These are phyloP conservation scores for Pyrocoelia pectoralis DNA, from an alignment of 2,888 invertebrate species.

Conservation along the genomic window DNA sequence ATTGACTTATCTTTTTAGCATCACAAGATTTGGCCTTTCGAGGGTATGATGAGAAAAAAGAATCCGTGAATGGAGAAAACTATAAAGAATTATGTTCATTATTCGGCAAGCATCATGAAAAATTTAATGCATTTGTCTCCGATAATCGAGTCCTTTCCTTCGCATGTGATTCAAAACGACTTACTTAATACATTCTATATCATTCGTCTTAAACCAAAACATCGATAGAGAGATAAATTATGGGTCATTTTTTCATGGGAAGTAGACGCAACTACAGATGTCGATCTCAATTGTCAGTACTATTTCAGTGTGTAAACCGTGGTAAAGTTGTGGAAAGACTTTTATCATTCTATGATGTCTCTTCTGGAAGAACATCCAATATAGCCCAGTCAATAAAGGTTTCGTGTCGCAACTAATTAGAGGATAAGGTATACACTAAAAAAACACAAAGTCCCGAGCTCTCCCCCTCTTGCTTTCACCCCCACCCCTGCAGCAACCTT, in stretches of 20 bases:
- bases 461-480: no score
- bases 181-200: conserved; percentile 15
- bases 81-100: conserved; percentile 25
- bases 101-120: conserved; percentile 4
- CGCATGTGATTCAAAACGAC: conserved; percentile 32
- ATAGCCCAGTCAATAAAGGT: background rate
- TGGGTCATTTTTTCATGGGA: conserved; percentile 35
- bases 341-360: conserved; percentile 8
- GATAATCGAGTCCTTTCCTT: background rate
- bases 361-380: background rate
- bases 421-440: conserved; percentile 9
- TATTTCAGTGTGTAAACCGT: conserved; percentile 32
- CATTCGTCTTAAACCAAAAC: conserved; percentile 18
- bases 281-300: conserved; percentile 37
- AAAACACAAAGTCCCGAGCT: no score
- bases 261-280: conserved; percentile 39
- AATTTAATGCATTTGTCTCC: conserved; percentile 16
- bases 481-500: no score
- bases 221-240: conserved; percentile 23
- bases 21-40: conserved; percentile 25
- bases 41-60: conserved; percentile 17
- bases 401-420: background rate
- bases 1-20: no score
- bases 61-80: conserved; percentile 23
- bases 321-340: background rate